Percentiles rank a stretch among this genome's conserved stretches.
These are phyloP conservation scores for Marcusenius ussheri DNA, from an alignment of 2,113 vertebrate genomes.

Conservation along the genomic window DNA sequence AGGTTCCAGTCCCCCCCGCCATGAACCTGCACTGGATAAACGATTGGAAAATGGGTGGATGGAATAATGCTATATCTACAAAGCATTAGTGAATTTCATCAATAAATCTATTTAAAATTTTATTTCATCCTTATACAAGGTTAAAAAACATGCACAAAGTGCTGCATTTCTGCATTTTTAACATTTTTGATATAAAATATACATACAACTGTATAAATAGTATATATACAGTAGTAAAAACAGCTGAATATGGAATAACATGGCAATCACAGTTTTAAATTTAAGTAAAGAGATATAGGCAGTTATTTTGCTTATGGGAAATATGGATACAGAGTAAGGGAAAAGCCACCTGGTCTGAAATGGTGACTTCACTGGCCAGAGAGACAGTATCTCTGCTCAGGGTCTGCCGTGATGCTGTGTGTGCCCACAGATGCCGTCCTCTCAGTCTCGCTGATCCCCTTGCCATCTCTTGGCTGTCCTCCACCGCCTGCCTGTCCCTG, in stretches of 20 bases:
- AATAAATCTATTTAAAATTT: background rate
- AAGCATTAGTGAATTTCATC: background rate
- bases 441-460: background rate
- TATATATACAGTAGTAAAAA: background rate
- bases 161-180: background rate
- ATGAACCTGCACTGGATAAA: background rate
- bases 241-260: background rate
- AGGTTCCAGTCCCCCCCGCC: background rate
- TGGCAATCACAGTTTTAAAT: background rate
- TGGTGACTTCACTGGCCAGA: conserved; percentile 34
- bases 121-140: background rate
- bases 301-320: background rate
- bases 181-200: background rate
- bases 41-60: background rate
- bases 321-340: background rate
- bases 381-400: conserved; percentile 45
- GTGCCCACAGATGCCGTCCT: background rate
- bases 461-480: background rate
- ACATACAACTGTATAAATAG: background rate
- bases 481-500: background rate
- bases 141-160: background rate
- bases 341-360: conserved; percentile 44
- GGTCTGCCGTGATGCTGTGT: conserved; percentile 20
- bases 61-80: background rate
- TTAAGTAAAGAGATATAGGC: background rate